Conservation (phyloP, 2,888 invertebrate species). For the Caprella mutica region DNA sequence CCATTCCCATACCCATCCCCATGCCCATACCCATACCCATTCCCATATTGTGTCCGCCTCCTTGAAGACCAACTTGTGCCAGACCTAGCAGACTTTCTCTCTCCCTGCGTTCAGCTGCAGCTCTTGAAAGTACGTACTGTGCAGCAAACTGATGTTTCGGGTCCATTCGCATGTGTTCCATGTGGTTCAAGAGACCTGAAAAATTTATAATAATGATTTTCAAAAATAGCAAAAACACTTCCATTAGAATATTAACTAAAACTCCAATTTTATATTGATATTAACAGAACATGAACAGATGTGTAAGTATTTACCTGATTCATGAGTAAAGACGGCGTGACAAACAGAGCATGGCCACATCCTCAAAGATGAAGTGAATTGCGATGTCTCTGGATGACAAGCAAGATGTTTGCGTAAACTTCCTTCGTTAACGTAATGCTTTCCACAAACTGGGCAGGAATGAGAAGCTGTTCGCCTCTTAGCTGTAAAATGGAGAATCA, state of each 20-base stretch:
- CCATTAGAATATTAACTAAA: no score
- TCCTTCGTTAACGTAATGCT: constrained; percentile 90
- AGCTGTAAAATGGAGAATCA: constrained; percentile 78
- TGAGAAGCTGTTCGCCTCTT: constrained; percentile 89
- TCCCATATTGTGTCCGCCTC: constrained; percentile 34
- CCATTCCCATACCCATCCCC: constrained; percentile 34
- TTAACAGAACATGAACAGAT: no score
- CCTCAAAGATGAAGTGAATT: constrained; percentile 59
- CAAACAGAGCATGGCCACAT: constrained; percentile 96
- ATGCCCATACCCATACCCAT: constrained; percentile 34
- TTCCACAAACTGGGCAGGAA: constrained; percentile 87
- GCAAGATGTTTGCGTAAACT: constrained; percentile 83
- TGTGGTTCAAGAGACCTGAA: constrained; percentile 77
- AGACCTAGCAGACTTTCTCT: constrained; percentile 57
- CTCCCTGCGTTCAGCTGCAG: constrained; percentile 79
- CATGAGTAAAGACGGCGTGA: constrained; percentile 88
- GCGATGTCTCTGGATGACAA: constrained; percentile 79
- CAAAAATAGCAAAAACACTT: no score
- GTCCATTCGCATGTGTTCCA: constrained; percentile 95
- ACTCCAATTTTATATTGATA: no score
- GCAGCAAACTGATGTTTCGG: constrained; percentile 92
- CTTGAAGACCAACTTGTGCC: constrained; percentile 38
- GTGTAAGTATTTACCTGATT: constrained; percentile 86
- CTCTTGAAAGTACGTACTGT: constrained; percentile 78
- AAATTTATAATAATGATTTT: no score